Evolutionary conservation across 2,888 invertebrate species (phyloP).

Genomic region (Gryllus longicercus): DNA sequence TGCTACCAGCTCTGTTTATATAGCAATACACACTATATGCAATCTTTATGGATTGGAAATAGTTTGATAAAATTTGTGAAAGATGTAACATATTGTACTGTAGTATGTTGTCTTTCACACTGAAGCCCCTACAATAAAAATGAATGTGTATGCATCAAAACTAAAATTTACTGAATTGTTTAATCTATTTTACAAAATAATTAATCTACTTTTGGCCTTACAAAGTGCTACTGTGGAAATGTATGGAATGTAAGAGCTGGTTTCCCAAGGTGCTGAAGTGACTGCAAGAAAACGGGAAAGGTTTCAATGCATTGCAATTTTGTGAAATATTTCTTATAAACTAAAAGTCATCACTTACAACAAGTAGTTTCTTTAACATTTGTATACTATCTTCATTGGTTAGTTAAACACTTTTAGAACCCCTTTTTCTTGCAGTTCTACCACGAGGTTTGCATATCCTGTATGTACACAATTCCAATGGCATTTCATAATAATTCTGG

Average conservation of each 20-base stretch:
- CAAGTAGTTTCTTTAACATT: constrained; percentile 11
- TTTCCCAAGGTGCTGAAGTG: constrained; percentile 32
- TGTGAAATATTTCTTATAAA: constrained; percentile 24
- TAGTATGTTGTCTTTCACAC: constrained; percentile 29
- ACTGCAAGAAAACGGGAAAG: constrained; percentile 31
- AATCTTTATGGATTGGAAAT: constrained; percentile 19
- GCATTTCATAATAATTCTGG: constrained; percentile 37
- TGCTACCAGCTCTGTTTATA: constrained; percentile 29
- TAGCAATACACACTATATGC: constrained; percentile 28
- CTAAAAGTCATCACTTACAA: constrained; percentile 19
- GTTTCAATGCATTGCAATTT: constrained; percentile 20
- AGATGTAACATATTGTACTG: neutral
- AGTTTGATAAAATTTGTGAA: constrained; percentile 19
- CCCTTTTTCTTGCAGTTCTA: constrained; percentile 34
- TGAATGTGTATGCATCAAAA: neutral
- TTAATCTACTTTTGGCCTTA: constrained; percentile 34
- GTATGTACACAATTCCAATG: constrained; percentile 36
- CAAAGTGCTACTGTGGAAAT: constrained; percentile 33
- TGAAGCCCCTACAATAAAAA: constrained; percentile 19
- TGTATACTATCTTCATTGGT: constrained; percentile 20
- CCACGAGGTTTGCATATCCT: constrained; percentile 37
- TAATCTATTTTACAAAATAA: constrained; percentile 2
- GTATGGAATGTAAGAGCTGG: constrained; percentile 30
- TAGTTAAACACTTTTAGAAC: constrained; percentile 24
- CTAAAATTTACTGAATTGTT: neutral